Evolutionary conservation across 2,113 vertebrate species (phyloP).

Genomic region (Stictonetta naevosa): DNA sequence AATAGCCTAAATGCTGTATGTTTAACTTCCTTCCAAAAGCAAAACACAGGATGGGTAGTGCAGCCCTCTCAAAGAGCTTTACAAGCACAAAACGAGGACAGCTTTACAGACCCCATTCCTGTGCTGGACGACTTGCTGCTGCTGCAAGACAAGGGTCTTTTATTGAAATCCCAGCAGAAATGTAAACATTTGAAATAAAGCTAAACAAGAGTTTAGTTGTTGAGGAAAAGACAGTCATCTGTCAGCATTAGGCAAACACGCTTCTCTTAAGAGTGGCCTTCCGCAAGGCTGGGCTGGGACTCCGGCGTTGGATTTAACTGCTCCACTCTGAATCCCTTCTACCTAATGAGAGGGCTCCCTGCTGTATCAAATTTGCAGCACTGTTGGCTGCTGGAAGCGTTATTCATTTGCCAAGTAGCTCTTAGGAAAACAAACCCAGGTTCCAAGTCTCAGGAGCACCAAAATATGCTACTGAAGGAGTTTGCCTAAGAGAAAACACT

Average conservation of each 20-base stretch:
- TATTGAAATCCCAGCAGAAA: conserved; percentile 46
- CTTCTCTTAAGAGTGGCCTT: not conserved
- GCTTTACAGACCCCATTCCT: conserved; percentile 54
- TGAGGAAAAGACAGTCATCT: conserved; percentile 45
- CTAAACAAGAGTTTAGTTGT: conserved; percentile 59
- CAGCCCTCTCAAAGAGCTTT: not conserved
- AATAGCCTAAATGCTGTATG: conserved; percentile 58
- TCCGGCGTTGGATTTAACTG: not conserved
- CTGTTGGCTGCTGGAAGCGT: not conserved
- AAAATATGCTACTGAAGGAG: not conserved
- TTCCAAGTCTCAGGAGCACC: not conserved
- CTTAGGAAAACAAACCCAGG: not conserved
- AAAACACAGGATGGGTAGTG: conserved; percentile 56
- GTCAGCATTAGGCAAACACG: conserved; percentile 32
- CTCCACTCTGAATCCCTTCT: not conserved
- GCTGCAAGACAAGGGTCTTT: conserved; percentile 47
- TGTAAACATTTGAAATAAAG: conserved; percentile 68
- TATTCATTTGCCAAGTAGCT: not conserved
- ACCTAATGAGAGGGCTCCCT: not conserved
- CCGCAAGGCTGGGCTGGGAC: not conserved
- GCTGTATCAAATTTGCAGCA: not conserved
- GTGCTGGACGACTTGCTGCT: conserved; percentile 30
- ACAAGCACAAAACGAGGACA: not conserved
- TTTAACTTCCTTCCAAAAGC: conserved; percentile 63
- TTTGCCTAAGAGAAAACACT: not conserved